Evolutionary conservation across 2,113 vertebrate genomes (phyloP).

Genomic region (Callospermophilus lateralis): DNA sequence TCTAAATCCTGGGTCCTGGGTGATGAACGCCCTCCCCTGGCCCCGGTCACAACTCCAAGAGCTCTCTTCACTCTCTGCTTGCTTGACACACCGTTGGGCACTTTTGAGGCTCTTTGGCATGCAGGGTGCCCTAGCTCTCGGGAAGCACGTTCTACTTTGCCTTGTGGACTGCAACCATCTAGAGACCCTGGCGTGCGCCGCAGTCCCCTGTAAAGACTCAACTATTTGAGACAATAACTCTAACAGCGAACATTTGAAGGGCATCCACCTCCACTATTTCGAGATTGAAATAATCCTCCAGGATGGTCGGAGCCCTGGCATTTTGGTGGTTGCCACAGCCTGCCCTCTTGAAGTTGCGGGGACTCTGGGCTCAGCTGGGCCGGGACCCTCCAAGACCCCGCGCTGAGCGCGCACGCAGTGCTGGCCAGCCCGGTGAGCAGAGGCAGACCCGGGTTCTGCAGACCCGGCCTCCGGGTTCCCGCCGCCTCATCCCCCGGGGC

Average conservation of each 20-base stretch:
- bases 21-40: rapidly evolving
- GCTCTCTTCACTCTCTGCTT: neutral
- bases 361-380: neutral
- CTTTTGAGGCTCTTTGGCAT: neutral
- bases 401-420: neutral
- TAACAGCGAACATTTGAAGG: neutral
- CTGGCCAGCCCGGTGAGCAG: too few species aligned
- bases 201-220: neutral
- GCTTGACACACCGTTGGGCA: neutral
- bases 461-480: rapidly evolving
- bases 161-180: neutral
- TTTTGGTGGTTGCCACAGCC: neutral
- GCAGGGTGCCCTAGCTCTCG: neutral
- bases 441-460: too few species aligned
- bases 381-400: neutral
- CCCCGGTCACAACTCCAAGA: too few species aligned
- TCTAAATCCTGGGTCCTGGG: neutral
- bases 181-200: rapidly evolving
- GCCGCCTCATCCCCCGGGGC: neutral
- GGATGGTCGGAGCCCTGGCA: neutral
- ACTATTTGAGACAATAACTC: neutral
- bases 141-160: neutral
- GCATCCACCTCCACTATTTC: rapidly evolving
- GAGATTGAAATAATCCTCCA: neutral
- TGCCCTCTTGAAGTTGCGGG: neutral